Evolutionary conservation across 2,113 vertebrate species (phyloP), one percentile per base, ranked within the genome.

Genomic region (Rhinoderma darwinii): DNA sequence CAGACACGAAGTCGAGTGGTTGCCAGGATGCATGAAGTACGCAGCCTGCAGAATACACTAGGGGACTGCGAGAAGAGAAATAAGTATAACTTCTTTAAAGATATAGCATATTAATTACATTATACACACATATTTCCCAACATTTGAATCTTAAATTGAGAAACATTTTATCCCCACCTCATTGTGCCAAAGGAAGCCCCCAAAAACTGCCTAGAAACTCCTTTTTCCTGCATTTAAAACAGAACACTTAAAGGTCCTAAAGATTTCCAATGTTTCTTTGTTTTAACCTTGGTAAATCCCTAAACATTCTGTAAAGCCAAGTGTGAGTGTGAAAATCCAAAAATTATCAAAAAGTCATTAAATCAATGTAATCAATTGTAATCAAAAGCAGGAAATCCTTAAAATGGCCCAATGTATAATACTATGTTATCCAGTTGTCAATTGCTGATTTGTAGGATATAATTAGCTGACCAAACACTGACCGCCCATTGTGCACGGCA

Each of bases 221-320:
- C n/a, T 50, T 50, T 50, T 8, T 14, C 9, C 8, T 50, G 14
- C 2, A 50, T 50, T 10, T 10, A 50, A 50, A 14, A 50, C 8
- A 50, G 12, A 50, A 50, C 12, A 50, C 59, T 30, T 9, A 63
- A n/a, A 30, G 27, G 10, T 25, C 4, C 70, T 39, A 39, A 41
- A 12, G 70, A 74, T 41, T 74, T 74, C 37, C 70, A 9, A 35
- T 72, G 15, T 30, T 39, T 70, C 70, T 20, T 74, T 74, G 37
- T 74, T 43, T 43, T 74, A 41, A 39, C 70, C 70, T 74, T 43
- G 37, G n/a, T 41, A 74, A 74, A 41, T 74, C 70, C 68, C 22
- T 72, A 4, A 20, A 74, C 8, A 74, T 25, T 43, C 39, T 41
- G 12, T 63, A 35, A 70, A 37, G 66, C 35, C 5, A 37, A 17